Evolutionary conservation across 2,113 vertebrate species (phyloP).

Genomic region (Catagonus wagneri): DNA sequence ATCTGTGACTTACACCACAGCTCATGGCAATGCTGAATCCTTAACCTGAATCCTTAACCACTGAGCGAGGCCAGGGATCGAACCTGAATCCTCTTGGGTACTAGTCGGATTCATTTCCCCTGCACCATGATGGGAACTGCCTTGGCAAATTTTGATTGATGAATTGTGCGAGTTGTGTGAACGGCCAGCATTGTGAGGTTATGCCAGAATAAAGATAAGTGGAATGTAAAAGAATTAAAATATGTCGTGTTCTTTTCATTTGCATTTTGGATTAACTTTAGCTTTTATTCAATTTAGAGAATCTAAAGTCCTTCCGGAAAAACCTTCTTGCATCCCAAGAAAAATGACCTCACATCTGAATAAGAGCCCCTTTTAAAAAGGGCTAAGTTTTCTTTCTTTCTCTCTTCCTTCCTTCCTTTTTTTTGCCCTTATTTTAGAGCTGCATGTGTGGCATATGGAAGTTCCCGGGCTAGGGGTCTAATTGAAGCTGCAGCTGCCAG

Average conservation of each 20-base stretch:
- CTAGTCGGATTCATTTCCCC: no score
- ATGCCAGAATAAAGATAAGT: not conserved
- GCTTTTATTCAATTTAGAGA: conserved; percentile 16
- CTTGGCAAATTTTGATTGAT: not conserved
- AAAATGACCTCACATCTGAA: not conserved
- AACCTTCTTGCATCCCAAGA: not conserved
- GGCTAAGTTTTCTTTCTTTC: conserved; percentile 6
- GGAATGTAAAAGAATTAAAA: conserved; percentile 16
- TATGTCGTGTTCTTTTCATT: not conserved
- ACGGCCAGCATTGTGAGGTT: not conserved
- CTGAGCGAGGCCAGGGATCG: no score
- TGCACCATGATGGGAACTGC: no score
- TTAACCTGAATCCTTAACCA: no score
- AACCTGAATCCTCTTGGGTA: no score
- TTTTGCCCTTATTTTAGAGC: no score
- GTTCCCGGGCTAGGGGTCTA: no score
- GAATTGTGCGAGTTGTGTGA: not conserved
- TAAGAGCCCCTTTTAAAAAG: not conserved
- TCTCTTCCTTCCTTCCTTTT: not conserved
- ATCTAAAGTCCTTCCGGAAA: not conserved
- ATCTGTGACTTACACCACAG: no score
- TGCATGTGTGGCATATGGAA: no score
- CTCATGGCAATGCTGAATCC: no score
- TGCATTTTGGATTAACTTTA: conserved; percentile 21
- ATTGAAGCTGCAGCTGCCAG: no score